Conservation (phyloP, 2,888 invertebrate genomes). For the Spialia ferax region DNA sequence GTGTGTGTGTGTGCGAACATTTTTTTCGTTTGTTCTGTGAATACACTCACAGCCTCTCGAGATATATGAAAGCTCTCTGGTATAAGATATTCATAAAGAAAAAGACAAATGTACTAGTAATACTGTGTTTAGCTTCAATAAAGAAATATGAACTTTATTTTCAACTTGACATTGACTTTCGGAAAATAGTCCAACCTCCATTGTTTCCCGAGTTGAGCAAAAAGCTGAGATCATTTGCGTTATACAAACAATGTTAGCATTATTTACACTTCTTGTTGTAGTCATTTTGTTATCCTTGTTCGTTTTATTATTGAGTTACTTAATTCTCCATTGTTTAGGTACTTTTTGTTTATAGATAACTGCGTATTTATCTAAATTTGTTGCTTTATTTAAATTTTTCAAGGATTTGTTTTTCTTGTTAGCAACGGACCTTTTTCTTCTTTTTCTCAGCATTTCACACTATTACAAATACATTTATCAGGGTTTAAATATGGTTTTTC, state of each 20-base stretch:
- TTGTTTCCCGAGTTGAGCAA: slow-evolving; percentile 15
- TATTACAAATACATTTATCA: too few relatives aligned
- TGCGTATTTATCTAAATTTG: not conserved
- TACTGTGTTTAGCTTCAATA: not conserved
- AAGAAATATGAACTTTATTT: not conserved
- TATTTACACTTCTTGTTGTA: not conserved
- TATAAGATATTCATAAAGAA: too few relatives aligned
- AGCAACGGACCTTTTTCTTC: too few relatives aligned
- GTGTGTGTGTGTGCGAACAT: too few relatives aligned
- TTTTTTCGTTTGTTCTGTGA: too few relatives aligned
- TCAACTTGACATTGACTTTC: slow-evolving; percentile 24
- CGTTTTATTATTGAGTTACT: not conserved
- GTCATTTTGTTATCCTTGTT: not conserved
- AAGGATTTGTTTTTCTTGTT: not conserved
- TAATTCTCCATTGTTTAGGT: not conserved
- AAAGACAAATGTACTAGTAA: too few relatives aligned
- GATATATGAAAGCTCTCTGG: too few relatives aligned
- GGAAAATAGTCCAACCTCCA: slow-evolving; percentile 6
- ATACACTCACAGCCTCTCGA: too few relatives aligned
- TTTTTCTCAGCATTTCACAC: too few relatives aligned
- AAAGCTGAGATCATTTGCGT: slow-evolving; percentile 13
- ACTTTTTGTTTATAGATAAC: not conserved
- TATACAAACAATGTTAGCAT: slow-evolving; percentile 5
- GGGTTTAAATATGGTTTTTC: too few relatives aligned
- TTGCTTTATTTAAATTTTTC: not conserved